These are phyloP conservation scores for Schizotus pectinicornis DNA, from an alignment of 2,888 invertebrate genomes.

Conservation along the genomic window DNA sequence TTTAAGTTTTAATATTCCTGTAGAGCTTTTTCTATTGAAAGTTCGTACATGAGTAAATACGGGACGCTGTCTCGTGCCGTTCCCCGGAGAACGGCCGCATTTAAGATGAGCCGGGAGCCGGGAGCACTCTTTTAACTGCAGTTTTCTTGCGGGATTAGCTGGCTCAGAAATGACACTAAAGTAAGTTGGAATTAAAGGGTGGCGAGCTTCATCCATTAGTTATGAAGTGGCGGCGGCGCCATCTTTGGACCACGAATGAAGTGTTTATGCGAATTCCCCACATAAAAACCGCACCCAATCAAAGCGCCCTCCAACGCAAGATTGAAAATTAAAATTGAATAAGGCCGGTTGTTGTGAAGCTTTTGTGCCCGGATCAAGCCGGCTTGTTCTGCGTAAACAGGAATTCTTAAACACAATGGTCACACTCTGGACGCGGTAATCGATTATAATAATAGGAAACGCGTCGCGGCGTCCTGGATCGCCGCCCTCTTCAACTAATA, in stretches of 20 bases:
- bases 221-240: slow-evolving; percentile 35
- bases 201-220: slow-evolving; percentile 40
- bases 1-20: slow-evolving; percentile 18
- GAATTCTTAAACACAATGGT: slow-evolving; percentile 13
- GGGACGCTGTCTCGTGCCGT: slow-evolving; percentile 14
- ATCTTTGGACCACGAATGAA: slow-evolving; percentile 25
- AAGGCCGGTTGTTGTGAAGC: slow-evolving; percentile 15
- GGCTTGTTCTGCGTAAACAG: slow-evolving; percentile 18
- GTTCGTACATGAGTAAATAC: slow-evolving; percentile 20
- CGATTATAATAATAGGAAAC: too few relatives aligned
- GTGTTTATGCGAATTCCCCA: slow-evolving; percentile 20
- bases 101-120: slow-evolving; percentile 24
- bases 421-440: not conserved
- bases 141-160: slow-evolving; percentile 32
- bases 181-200: slow-evolving; percentile 31
- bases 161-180: slow-evolving; percentile 29
- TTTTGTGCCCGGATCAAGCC: slow-evolving; percentile 6
- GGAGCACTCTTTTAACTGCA: slow-evolving; percentile 30
- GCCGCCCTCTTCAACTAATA: not conserved
- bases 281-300: slow-evolving; percentile 26
- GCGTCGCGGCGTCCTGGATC: too few relatives aligned
- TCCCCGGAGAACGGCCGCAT: slow-evolving; percentile 15
- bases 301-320: slow-evolving; percentile 22
- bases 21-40: slow-evolving; percentile 11
- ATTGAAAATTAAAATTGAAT: slow-evolving; percentile 33